Evolutionary conservation across 2,113 vertebrate species (phyloP), one percentile per base, ranked within the genome.

Genomic region (Spizaetus ornatus): DNA sequence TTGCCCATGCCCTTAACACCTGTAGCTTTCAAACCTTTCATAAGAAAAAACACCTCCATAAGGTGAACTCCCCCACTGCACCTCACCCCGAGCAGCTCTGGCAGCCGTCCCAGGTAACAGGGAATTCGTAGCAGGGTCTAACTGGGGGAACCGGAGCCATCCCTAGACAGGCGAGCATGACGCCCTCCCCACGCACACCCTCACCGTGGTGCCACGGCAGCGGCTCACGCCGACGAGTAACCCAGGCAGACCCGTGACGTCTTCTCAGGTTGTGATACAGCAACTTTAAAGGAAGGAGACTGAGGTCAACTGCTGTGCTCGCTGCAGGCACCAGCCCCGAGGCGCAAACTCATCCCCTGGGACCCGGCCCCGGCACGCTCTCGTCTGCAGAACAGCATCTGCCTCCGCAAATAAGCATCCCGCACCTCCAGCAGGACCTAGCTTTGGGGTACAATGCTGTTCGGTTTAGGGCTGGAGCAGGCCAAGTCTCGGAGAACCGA

Each of bases 61-160:
- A 52, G 29, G 20, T 8, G 34, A 77, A 22, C 47, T 78, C 19
- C 9, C 36, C 11, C 22, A 18, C 10, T 4, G 32, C 45, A 29
- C 18, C 72, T 70, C 3, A 0, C 61, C 26, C 38, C 0, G 0
- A 32, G 76, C 48, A 25, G 74, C 65, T 38, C 52, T 2, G 0
- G 45, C 52, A 48, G 45, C 1, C 5, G 23, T 13, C 70, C 62
- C 92, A 16, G 58, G 38, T 25, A 17, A 12, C 6, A 43, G 48
- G 34, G 18, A 40, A 66, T 3, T 34, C 0, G 16, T 23, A 55
- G 53, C 34, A 34, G 40, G 59, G 66, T 27, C 34, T 61, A 3
- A 3, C 32, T 5, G 0, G 6, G 19, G 9, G 29, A 31, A 62
- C 55, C 1, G 1, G 27, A 71, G 38, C 32, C 62, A 26, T 13